Base-by-base conservation (phyloP, 2,113 vertebrate species). In the Cebus imitator region DNA sequence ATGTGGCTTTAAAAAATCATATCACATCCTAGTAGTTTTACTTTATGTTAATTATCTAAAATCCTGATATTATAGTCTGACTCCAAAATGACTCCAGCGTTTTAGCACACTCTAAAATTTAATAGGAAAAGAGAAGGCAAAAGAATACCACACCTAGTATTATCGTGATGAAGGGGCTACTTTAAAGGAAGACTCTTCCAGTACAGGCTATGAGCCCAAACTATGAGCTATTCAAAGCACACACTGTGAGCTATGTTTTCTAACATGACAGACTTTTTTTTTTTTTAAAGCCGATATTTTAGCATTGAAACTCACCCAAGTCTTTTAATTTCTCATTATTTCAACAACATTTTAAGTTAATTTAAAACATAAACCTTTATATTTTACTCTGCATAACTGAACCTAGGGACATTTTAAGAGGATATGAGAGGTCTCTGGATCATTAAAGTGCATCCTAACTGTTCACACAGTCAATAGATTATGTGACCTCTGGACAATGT, bases 1-100 rank as follows among this genome's bases (percentile, higher is more conserved):
- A 57, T 48, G 76, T 55, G 52, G 16, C 61, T 95, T 86, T 43
- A 72, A 80, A 80, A 92, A 66, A 57, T 70, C 4, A 9, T 25
- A n/a, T 61, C 50, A 8, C 18, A 50, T 55, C 78, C 87, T 93
- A 64, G 48, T 85, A 75, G 52, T 90, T 97, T 95, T 79, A 95
- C 17, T 78, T 16, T 55, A 52, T 45, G 40, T 2, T 3, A 91
- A 75, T 55, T 48, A 78, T 83, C 85, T 96, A 82, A 97, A 96
- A 30, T 92, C 76, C 14, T 45, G 57, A 13, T 91, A 68, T 37
- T 72, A 79, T 27, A 7, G 82, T 57, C 76, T 35, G 58, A 83
- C 21, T 92, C 66, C 75, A 89, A 97, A 98, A 96, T 23, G 0
- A 90, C 0, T 61, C 48, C 66, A 95, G 68, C 40, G 30, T 6